phyloP scores from a whole-genome alignment of 2,797 vertebrate species.

The Rhabdomys pumilio region DNA sequence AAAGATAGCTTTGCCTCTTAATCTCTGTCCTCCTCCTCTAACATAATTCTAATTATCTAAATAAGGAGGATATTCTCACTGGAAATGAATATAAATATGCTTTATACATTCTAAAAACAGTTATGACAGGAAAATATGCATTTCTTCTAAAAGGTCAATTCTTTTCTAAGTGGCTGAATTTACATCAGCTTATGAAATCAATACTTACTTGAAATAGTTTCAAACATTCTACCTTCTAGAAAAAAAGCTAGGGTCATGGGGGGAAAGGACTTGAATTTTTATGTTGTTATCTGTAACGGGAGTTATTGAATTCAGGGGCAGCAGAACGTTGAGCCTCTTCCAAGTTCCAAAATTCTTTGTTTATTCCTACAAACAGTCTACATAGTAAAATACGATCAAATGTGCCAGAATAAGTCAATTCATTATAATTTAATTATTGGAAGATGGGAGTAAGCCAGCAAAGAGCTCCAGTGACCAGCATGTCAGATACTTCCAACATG shows the following conservation, averaged over 20 bases:
- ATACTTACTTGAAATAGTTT: slow-evolving; percentile 57
- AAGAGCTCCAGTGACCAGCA: slow-evolving; percentile 77
- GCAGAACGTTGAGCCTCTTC: slow-evolving; percentile 85
- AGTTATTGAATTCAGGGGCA: slow-evolving; percentile 84
- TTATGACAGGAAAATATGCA: not conserved
- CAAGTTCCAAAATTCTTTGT: slow-evolving; percentile 86
- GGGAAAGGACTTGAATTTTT: slow-evolving; percentile 75
- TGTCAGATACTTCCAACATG: slow-evolving; percentile 53
- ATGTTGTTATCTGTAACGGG: slow-evolving; percentile 74
- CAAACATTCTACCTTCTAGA: not conserved
- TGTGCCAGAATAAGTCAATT: slow-evolving; percentile 87
- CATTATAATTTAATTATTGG: slow-evolving; percentile 89
- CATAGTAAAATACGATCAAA: slow-evolving; percentile 85
- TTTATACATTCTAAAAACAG: slow-evolving; percentile 50
- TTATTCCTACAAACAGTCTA: slow-evolving; percentile 87
- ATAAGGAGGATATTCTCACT: not conserved
- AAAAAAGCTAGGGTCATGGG: not conserved
- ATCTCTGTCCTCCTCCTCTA: not conserved
- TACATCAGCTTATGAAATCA: slow-evolving; percentile 72
- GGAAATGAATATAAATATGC: slow-evolving; percentile 18
- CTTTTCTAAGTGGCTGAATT: slow-evolving; percentile 54
- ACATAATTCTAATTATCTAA: slow-evolving; percentile 66
- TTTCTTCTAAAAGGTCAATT: slow-evolving; percentile 27
- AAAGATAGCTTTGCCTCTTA: not conserved
- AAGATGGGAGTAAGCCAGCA: slow-evolving; percentile 66